Base-by-base conservation (phyloP, 2,797 vertebrate species). In the Allobates femoralis region DNA sequence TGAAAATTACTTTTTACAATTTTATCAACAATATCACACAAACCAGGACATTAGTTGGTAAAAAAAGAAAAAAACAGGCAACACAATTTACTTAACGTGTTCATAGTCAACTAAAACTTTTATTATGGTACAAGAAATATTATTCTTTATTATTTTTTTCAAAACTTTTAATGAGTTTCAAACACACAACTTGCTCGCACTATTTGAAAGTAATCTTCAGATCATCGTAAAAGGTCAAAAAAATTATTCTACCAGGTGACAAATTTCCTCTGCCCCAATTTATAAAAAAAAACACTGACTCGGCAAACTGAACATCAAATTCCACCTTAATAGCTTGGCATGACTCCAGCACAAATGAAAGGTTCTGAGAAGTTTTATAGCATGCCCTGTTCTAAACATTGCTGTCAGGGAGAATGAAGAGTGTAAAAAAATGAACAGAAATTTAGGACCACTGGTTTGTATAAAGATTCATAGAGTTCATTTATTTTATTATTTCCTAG, bases 261-360 rank as follows among this genome's bases (percentile, higher is more conserved):
- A 79, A 69, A 85, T 58, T 78, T 78, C 75, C 75, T 78, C 28
- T 77, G 12, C n/a, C 81, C 34, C 46, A 71, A 71, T 71, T 71
- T 79, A 79, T 69, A 23, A 34, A 19, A 73, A 67, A 77, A 32
- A 73, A 23, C 34, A 79, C 46, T 79, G 50, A 85, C 74, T 75
- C 15, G 12, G 1, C 21, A 18, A 66, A 41, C 18, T 77, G 41
- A 74, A 66, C 71, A 55, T 74, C 8, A 79, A 67, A 67, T 85
- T 71, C 7, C 16, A 46, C 64, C 30, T 85, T 79, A 85, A 85
- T 69, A 85, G 46, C 64, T 32, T 85, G 84, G 76, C 76, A 79
- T 14, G 26, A 41, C 32, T 79, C 84, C 76, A 85, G 51, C 62
- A 46, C 34, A 85, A 30, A 79, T 77, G 60, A 77, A 37, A 77